Percentiles rank a stretch among this genome's conserved stretches.
Conservation (phyloP, 2,113 vertebrate genomes). For the Eidolon helvum region DNA sequence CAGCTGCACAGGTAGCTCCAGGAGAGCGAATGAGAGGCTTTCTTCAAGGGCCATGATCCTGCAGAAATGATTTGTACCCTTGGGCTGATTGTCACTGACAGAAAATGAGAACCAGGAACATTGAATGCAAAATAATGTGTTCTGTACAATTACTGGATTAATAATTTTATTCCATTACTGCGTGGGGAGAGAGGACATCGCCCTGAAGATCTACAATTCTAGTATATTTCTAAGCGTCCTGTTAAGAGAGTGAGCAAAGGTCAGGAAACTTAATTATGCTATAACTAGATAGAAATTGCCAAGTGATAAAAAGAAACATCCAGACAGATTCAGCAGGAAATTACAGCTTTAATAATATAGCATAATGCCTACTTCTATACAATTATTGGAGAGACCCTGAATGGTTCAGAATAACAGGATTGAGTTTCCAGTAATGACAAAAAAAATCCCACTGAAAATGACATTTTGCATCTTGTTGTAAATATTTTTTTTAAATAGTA, state of each 20-base stretch:
- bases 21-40: constrained; percentile 83
- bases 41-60: constrained; percentile 85
- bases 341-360: constrained; percentile 99
- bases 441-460: constrained; percentile 81
- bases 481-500: constrained; percentile 84
- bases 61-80: constrained; percentile 90
- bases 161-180: constrained; percentile 98
- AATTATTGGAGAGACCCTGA: constrained; percentile 92
- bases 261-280: constrained; percentile 99
- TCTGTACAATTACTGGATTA: constrained; percentile 98
- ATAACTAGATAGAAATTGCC: constrained; percentile 99
- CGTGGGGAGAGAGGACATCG: constrained; percentile 90
- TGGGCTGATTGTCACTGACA: constrained; percentile 91
- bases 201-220: constrained; percentile 94
- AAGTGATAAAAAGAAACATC: constrained; percentile 99
- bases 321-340: constrained; percentile 97
- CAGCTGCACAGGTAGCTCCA: constrained; percentile 83
- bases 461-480: constrained; percentile 85
- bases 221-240: constrained; percentile 97
- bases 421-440: constrained; percentile 84
- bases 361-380: constrained; percentile 93
- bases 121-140: constrained; percentile 95
- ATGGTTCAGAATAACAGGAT: constrained; percentile 91
- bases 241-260: constrained; percentile 97
- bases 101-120: constrained; percentile 93